Base-by-base conservation (phyloP, 2,888 invertebrate species). In the Xestobium rufovillosum region DNA sequence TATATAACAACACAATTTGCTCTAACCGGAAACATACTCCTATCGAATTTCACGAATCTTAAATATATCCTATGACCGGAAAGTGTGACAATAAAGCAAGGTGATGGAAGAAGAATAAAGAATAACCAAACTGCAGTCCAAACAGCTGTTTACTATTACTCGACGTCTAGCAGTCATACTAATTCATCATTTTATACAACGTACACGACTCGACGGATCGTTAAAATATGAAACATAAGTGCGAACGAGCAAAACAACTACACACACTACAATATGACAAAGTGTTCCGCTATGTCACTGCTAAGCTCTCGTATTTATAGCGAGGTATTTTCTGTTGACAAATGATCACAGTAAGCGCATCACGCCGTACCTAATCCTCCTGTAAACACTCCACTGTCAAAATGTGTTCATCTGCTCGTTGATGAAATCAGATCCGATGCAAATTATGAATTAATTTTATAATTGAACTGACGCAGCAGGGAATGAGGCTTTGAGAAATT, bases 161-260 rank as follows among this genome's bases (percentile, higher is more conserved):
- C 49, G 46, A 44, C 45, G 53, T 52, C 51, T 49, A 38, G 29
- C 44, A 47, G 45, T 48, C 50, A 45, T 44, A 45, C 45, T 40
- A 50, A 56, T 56, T 53, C 54, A 55, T 56, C 56, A 56, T 55
- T 41, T 50, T 44, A 26, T 38, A 47, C 47, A 48, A 37, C 45
- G 44, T 19, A 50, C 53, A 52, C 42, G 47, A 42, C 48, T 53
- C 51, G 50, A 52, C 51, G 54, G 54, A 52, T 57, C 55, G 57
- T 59, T 59, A 59, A 59, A 59, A 57, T 58, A 56, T 53, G 56
- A 55, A 59, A 59, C 58, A 59, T 58, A 56, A 59, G 55, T 55
- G 55, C 47, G 54, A 53, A 57, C 53, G 51, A 55, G 51, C 49
- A 50, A 53, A 53, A 53, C 52, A 51, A 55, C 50, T 38, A 25